Evolutionary conservation across 2,113 vertebrate species (phyloP), one percentile per base, ranked within the genome.

Genomic region (Scartelaos histophorus): DNA sequence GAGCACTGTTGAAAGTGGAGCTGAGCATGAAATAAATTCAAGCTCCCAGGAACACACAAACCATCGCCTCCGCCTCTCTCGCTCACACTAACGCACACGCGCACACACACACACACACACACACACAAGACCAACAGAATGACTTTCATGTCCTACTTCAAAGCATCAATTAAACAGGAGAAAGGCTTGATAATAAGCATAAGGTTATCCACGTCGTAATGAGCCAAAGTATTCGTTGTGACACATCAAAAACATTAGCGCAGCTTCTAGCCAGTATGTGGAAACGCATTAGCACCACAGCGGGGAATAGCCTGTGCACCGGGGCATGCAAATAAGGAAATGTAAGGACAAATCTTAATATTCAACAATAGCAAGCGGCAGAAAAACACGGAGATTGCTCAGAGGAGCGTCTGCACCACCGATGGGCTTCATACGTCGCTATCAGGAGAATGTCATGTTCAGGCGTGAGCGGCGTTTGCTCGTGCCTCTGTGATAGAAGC

Each of bases 101-200:
- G 15, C 51, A 66, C 56, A 7, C 75, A 11, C 58, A 60, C 24
- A 49, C 16, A n/a, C 66, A 47, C 11, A 70, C 22, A 47, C 19
- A 9, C 51, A n/a, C 51, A 54, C 51, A 54, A 45, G 74, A 66
- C 69, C 54, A 69, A 65, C 29, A 60, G 5, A 67, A 70, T 17
- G 71, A 69, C 87, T 90, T 91, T 88, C 85, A 90, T 86, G 84
- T 88, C 67, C 74, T 81, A 85, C 90, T 88, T 93, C 90, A 92
- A 90, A 91, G 82, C 83, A 76, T 88, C 73, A 89, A 90, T 88
- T 89, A 86, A 88, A 85, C 70, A 86, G 75, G 38, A 86, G 83
- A 88, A 83, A 83, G 66, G 74, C 71, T 64, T 71, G 83, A 82
- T 89, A 82, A 87, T 86, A 87, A 85, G 76, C 85, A 76, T 84